Base-by-base conservation (phyloP, 2,797 vertebrate species). In the Buceros bicornis region DNA sequence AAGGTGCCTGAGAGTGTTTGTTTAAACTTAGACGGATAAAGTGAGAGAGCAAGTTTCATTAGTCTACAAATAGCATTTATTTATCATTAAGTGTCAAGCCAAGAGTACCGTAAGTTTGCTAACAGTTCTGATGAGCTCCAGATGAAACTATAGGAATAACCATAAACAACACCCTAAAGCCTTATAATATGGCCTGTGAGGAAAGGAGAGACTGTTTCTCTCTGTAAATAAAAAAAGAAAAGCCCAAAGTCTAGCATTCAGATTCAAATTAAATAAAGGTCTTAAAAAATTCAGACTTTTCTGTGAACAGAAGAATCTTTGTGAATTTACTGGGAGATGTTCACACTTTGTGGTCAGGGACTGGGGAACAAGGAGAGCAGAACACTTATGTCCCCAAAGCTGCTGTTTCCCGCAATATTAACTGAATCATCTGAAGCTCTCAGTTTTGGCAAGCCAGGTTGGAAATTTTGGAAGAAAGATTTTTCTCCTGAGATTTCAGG, bases 11-110 rank as follows among this genome's bases (percentile, higher is more conserved):
- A 69, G 28, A 29, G 8, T 73, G 18, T 77, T 89, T 83, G 40
- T 37, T 91, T 87, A 72, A 89, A 89, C 35, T 89, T 84, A 60
- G 91, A 89, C 67, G 56, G 21, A 43, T 66, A n/a, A 62, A 85
- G 60, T 31, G 21, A 80, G 48, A 82, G 5, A 91, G 24, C 19
- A 89, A 60, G 5, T 77, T 85, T 73, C 33, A 43, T 92, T 91
- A 57, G 6, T 69, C 22, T 48, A 58, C 13, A 85, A 79, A 95
- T 74, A 56, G 5, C 9, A 51, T 73, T 82, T 79, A 54, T 69
- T 92, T 87, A 56, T 66, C 26, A 62, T 66, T 33, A 16, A 4
- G 3, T 87, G n/a, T 66, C 29, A 93, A 76, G 14, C 17, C 35
- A 90, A 51, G 37, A 43, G 24, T 79, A 76, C 56, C 77, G 13